A percentile compares a stretch with the other conserved stretches of the same genome.
phyloP scores from a whole-genome alignment of 2,888 invertebrate genomes.

The Xanthia icteritia region DNA sequence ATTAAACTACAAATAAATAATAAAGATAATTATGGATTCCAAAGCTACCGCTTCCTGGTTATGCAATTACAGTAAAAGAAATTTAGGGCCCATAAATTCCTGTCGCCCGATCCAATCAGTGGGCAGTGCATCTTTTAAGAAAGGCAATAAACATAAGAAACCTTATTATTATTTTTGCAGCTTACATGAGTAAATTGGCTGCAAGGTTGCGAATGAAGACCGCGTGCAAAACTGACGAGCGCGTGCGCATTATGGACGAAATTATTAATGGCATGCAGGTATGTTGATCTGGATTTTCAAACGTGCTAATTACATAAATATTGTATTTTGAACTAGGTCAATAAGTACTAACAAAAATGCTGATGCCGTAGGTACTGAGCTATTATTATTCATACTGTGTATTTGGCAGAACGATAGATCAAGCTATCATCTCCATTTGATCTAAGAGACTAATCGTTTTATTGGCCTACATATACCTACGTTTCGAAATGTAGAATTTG shows the following conservation, averaged over 20 bases:
- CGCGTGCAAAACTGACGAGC: constrained; percentile 96
- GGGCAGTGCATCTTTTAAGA: constrained; percentile 30
- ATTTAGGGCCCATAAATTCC: constrained; percentile 35
- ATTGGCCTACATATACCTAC: neutral
- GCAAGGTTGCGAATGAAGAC: constrained; percentile 93
- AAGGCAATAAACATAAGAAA: constrained; percentile 30
- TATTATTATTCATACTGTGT: neutral
- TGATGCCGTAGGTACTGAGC: neutral
- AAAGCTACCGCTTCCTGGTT: constrained; percentile 36
- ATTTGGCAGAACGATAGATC: neutral
- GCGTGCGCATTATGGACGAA: constrained; percentile 98
- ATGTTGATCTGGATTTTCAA: constrained; percentile 80
- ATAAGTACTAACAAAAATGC: neutral
- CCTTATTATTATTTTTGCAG: constrained; percentile 77
- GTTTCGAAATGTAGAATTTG: neutral
- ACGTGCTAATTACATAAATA: constrained; percentile 30
- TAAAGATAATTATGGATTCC: neutral
- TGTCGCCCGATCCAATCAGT: constrained; percentile 32
- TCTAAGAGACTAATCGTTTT: neutral
- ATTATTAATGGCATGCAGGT: constrained; percentile 98
- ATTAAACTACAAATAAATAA: neutral
- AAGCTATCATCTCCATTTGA: neutral
- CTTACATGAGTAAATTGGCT: constrained; percentile 92
- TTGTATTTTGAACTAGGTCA: constrained; percentile 9
- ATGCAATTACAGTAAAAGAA: constrained; percentile 43